A percentile compares a stretch with the other conserved stretches of the same genome.
Conservation (phyloP, 2,888 invertebrate species). For the Drosophila kambysellisi region DNA sequence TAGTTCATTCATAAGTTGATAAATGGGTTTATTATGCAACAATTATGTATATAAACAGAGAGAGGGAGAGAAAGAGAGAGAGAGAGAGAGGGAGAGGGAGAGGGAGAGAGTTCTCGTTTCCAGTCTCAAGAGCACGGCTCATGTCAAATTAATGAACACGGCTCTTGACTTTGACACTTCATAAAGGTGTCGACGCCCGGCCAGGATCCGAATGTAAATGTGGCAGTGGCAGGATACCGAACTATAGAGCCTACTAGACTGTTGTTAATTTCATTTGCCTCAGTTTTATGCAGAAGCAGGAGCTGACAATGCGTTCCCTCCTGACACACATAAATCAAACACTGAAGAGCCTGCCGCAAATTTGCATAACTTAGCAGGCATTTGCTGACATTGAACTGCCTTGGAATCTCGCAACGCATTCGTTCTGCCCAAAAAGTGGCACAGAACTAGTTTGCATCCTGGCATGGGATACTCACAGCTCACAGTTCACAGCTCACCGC, state of each 20-base stretch:
- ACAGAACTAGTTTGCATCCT: slow-evolving; percentile 72
- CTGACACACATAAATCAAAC: slow-evolving; percentile 68
- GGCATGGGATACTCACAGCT: slow-evolving; percentile 44
- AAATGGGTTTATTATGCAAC: slow-evolving; percentile 82
- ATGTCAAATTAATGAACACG: slow-evolving; percentile 79
- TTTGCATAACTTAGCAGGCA: slow-evolving; percentile 64
- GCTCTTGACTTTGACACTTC: slow-evolving; percentile 78
- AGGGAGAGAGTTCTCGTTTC: slow-evolving; percentile 62
- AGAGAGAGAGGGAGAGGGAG: slow-evolving; percentile 33
- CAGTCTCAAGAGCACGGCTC: slow-evolving; percentile 68
- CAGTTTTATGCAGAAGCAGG: slow-evolving; percentile 75
- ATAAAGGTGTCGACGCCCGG: slow-evolving; percentile 74
- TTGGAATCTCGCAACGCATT: slow-evolving; percentile 53
- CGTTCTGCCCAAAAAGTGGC: slow-evolving; percentile 54
- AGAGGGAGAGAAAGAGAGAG: slow-evolving; percentile 27
- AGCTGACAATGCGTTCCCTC: slow-evolving; percentile 31
- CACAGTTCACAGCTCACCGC: slow-evolving; percentile 16
- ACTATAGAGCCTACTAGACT: slow-evolving; percentile 30
- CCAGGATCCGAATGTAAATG: slow-evolving; percentile 37
- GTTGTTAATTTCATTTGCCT: slow-evolving; percentile 73
- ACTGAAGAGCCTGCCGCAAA: slow-evolving; percentile 59
- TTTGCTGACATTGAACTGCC: slow-evolving; percentile 39
- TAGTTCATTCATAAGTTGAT: slow-evolving; percentile 66
- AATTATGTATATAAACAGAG: slow-evolving; percentile 75
- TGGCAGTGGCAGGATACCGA: slow-evolving; percentile 25